These are phyloP conservation scores for Epizoanthus ramosus DNA, from an alignment of 92 coral and sea anemone species.

Conservation along the genomic window DNA sequence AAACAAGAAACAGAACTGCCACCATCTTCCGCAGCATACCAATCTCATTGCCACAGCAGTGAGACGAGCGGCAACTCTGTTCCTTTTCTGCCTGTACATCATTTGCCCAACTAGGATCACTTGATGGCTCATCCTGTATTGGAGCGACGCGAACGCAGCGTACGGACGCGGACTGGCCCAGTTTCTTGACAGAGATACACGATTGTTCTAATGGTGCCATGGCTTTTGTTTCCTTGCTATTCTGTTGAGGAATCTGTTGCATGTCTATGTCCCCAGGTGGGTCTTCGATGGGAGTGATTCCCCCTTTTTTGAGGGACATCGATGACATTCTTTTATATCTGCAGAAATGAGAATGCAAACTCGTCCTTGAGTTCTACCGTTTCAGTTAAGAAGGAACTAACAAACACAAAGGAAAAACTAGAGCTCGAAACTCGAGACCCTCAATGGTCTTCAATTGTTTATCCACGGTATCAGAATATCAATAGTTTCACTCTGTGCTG, in stretches of 20 bases:
- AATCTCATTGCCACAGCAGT: conserved; percentile 20
- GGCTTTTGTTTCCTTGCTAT: neutral
- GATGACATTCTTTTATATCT: conserved; percentile 25
- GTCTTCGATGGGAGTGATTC: neutral
- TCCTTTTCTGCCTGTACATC: neutral
- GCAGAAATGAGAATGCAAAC: neutral
- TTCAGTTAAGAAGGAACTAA: neutral
- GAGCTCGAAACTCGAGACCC: neutral
- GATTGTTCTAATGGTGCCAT: neutral
- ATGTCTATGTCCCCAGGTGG: neutral
- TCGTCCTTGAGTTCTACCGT: neutral
- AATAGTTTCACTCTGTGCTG: neutral
- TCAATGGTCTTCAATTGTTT: neutral
- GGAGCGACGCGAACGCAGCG: conserved; percentile 38
- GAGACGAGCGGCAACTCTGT: neutral
- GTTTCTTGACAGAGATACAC: conserved; percentile 2
- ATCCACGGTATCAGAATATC: neutral
- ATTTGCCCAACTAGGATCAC: neutral
- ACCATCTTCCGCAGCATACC: conserved; percentile 25
- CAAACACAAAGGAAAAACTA: neutral
- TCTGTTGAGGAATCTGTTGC: conserved; percentile 2
- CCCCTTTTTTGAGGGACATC: neutral
- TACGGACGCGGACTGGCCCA: neutral
- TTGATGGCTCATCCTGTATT: neutral
- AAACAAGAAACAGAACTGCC: neutral